phyloP scores from a whole-genome alignment of 2,797 vertebrate genomes.

The Microctenopoma lineatum region DNA sequence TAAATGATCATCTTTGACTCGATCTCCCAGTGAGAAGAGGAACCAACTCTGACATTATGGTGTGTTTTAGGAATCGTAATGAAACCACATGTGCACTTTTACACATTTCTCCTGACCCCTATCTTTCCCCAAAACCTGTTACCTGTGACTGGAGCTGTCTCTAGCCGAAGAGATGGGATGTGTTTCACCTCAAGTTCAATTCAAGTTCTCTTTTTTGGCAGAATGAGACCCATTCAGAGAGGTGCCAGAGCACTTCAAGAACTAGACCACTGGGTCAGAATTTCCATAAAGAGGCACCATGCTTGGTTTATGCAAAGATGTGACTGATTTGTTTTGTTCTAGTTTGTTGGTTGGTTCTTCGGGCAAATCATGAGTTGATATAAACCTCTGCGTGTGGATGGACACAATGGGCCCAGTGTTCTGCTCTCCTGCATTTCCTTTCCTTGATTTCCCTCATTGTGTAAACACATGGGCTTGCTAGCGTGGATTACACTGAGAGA shows the following conservation, averaged over 20 bases:
- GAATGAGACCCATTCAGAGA: conserved; percentile 49
- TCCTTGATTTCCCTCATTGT: conserved; percentile 41
- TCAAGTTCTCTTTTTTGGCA: conserved; percentile 45
- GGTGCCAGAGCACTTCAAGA: conserved; percentile 38
- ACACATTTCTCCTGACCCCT: not conserved
- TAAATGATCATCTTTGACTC: not conserved
- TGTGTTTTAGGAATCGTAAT: not conserved
- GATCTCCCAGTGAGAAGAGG: not conserved
- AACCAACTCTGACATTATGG: not conserved
- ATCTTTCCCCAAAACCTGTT: conserved; percentile 10
- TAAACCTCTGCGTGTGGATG: conserved; percentile 63
- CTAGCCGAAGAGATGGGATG: conserved; percentile 12
- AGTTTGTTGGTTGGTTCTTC: conserved; percentile 65
- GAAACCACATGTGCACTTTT: too few species aligned
- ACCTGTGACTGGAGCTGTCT: conserved; percentile 28
- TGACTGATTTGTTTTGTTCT: conserved; percentile 53
- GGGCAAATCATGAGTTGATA: conserved; percentile 61
- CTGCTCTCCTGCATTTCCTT: conserved; percentile 52
- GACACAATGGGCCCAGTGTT: conserved; percentile 72
- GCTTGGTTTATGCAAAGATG: conserved; percentile 30
- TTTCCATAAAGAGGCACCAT: conserved; percentile 47
- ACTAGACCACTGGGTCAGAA: conserved; percentile 44
- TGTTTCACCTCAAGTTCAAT: conserved; percentile 39
- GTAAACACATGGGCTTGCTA: conserved; percentile 61
- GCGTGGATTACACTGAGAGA: conserved; percentile 42